Evolutionary conservation across 2,113 vertebrate genomes (phyloP), one percentile per base, ranked within the genome.

Genomic region (Elachura formosa): DNA sequence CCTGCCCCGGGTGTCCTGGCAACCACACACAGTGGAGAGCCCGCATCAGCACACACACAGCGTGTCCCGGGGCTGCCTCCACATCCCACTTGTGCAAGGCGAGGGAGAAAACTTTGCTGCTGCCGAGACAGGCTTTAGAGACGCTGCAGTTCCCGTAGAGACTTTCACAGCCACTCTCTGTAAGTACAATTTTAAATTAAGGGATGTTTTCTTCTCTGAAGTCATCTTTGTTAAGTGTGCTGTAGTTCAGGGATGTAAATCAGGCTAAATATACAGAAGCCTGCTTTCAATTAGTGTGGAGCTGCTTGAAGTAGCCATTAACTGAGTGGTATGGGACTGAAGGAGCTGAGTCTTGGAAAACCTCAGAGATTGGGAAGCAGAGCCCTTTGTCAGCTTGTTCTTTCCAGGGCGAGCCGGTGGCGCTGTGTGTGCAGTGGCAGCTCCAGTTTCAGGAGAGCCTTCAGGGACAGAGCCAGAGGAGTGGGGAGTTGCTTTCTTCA

Each of bases 1-100:
- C 19, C 89, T 89, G 67, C 75, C 93, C 62, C 28, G 77, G 78
- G 29, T 94, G 78, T 93, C 96, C 94, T 96, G 96, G 96, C 95
- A 97, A 97, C 95, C 7, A 58, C 36, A 25, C 74, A 41, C 89
- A 69, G 87, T 75, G 15, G 84, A 94, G 89, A 95, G 93, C 89
- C 79, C 80, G 11, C 79, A 74, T 43, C 87, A 52, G 90, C 87
- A 34, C 87, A 67, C 64, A 79, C 79, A 62, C 66, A 38, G 82
- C 3, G 31, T 49, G 84, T 68, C 93, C 93, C 87, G 33, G 87
- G 43, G 66, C 95, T 68, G 71, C 6, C 87, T 84, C 46, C 94
- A 43, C 77, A 22, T 43, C 91, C 67, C 59, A 1, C 67, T 36
- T n/a, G 61, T 31, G 66, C 23, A 1, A 49, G 49, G 86, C 86